phyloP scores from a whole-genome alignment of 1,140 invertebrate species.

The Drosophila sp. region DNA sequence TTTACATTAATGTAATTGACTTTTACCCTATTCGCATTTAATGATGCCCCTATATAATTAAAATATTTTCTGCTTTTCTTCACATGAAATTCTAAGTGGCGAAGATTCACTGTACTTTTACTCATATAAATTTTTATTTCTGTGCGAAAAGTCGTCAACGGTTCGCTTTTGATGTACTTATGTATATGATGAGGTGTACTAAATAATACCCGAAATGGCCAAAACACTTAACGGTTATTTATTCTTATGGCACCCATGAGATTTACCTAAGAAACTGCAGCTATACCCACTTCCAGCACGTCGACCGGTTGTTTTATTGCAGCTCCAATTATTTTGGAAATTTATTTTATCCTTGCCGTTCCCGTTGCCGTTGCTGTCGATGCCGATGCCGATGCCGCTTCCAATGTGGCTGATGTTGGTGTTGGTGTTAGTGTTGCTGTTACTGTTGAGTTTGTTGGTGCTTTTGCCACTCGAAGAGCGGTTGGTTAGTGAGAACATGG shows the following conservation, averaged over 20 bases:
- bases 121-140: neutral
- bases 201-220: slow-evolving; percentile 10
- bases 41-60: neutral
- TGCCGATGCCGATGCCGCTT: slow-evolving; percentile 35
- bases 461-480: slow-evolving; percentile 78
- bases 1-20: neutral
- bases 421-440: slow-evolving; percentile 27
- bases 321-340: slow-evolving; percentile 84
- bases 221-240: slow-evolving; percentile 37
- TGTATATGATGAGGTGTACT: slow-evolving; percentile 3
- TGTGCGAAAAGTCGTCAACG: neutral
- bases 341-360: slow-evolving; percentile 81
- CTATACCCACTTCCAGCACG: slow-evolving; percentile 83
- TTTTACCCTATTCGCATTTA: too few species aligned
- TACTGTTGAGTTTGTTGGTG: slow-evolving; percentile 56
- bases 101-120: neutral
- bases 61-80: too few species aligned
- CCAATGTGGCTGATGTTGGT: slow-evolving; percentile 36
- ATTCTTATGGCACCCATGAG: slow-evolving; percentile 30
- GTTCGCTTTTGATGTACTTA: neutral
- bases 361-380: slow-evolving; percentile 53
- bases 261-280: slow-evolving; percentile 84
- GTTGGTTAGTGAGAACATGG: slow-evolving; percentile 79
- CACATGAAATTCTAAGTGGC: neutral
- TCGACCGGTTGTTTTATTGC: slow-evolving; percentile 84